Evolutionary conservation across 2,797 vertebrate species (phyloP), one percentile per base, ranked within the genome.

Genomic region (Parambassis ranga): DNA sequence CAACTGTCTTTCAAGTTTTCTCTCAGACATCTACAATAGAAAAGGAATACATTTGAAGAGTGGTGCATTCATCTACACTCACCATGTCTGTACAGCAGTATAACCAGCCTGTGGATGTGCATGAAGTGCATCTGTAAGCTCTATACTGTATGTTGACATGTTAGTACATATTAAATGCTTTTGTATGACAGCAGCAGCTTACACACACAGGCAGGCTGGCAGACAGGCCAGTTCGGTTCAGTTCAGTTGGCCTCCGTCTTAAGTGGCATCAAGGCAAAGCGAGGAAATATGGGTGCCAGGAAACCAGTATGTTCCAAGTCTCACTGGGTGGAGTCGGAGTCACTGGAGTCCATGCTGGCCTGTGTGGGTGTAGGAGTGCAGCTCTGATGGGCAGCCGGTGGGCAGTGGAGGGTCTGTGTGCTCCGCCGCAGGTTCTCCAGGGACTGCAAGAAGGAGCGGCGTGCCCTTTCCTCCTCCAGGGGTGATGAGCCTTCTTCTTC

Each of bases 401-500:
- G 56, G 57, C 73, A 71, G 49, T 93, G 86, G 63, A 96, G 94
- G 67, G 93, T 94, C 89, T 97, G 95, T 1, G 96, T 96, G 93
- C 96, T 97, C 83, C 95, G 87, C 65, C 95, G 90, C 81, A 98
- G 93, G 77, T 95, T 97, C 92, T 98, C 97, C 89, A 98, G 84
- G 2, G 96, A 98, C 90, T 96, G 96, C 83, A 98, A 87, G 86
- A 98, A 98, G 18, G 96, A 98, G 14, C 94, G 94, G 18, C 92
- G 94, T 6, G 97, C 97, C 56, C 95, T 92, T 83, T 98, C 97
- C 78, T 98, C 97, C 79, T 98, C 97, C 90, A 96, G 65, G 0
- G 97, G 94, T 0, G 95, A 97, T 58, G 93, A 94, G 2, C 96
- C 96, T 66, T 99, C 97, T 70, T 99, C 97, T 63, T 99, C 97